A percentile compares a stretch with the other conserved stretches of the same genome.
phyloP scores from a whole-genome alignment of 2,888 invertebrate genomes.

The Eupithecia abbreviata region DNA sequence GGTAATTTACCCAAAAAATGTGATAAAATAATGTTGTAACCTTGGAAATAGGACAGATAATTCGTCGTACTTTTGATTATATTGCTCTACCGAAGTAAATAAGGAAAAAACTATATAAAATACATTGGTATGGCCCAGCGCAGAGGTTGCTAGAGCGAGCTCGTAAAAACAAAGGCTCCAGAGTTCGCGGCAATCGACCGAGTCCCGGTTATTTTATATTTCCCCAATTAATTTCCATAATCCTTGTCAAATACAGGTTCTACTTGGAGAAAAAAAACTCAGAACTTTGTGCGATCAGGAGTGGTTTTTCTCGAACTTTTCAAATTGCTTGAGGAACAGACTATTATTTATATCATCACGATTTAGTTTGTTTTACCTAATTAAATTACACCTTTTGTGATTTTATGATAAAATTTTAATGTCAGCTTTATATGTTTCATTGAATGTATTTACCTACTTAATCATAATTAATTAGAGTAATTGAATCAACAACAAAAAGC shows the following conservation, averaged over 20 bases:
- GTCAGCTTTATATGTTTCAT: no score
- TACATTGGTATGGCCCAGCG: not conserved
- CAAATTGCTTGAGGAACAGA: not conserved
- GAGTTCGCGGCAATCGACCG: conserved; percentile 59
- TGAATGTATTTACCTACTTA: no score
- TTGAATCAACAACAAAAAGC: no score
- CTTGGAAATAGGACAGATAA: not conserved
- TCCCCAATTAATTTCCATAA: conserved; percentile 70
- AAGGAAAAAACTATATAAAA: conserved; percentile 5
- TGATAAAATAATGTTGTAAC: not conserved
- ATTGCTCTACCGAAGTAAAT: not conserved
- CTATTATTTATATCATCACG: not conserved
- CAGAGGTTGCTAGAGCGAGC: conserved; percentile 13
- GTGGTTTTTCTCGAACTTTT: conserved; percentile 23
- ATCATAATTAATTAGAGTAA: no score
- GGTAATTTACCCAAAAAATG: not conserved
- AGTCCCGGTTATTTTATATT: conserved; percentile 63
- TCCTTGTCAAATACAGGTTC: conserved; percentile 66
- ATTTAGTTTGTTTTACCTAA: not conserved
- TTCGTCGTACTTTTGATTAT: not conserved
- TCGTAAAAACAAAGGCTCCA: conserved; percentile 52
- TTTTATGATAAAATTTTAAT: not conserved
- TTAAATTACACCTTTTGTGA: not conserved
- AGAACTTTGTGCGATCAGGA: conserved; percentile 35
- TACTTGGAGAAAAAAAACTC: conserved; percentile 44